Conservation (phyloP, 2,113 vertebrate genomes). For the Leucopternis melanops region DNA sequence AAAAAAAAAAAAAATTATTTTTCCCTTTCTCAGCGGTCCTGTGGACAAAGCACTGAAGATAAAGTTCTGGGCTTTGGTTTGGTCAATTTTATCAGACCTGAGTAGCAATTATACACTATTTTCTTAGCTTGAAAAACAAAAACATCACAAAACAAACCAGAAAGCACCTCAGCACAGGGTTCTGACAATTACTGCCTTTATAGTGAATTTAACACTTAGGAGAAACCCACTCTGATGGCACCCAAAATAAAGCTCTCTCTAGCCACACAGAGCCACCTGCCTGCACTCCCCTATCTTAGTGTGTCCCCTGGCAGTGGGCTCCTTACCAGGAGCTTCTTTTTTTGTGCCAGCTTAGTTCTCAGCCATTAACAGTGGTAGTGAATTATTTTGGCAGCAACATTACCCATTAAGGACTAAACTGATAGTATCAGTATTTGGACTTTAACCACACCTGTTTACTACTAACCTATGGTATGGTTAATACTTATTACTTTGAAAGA, state of each 20-base stretch:
- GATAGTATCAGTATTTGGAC: background rate
- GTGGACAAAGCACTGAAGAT: background rate
- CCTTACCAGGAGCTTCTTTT: background rate
- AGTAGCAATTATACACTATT: background rate
- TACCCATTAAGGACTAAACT: background rate
- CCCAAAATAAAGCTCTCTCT: background rate
- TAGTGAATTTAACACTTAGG: background rate
- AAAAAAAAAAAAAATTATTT: background rate
- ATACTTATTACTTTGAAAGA: slow-evolving; percentile 31
- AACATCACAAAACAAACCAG: background rate
- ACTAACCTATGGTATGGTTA: background rate
- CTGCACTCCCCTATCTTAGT: background rate
- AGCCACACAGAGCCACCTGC: background rate
- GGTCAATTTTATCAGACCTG: background rate
- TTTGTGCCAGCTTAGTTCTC: background rate
- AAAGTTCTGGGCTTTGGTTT: background rate
- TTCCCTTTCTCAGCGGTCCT: background rate
- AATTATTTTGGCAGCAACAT: background rate
- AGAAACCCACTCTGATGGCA: background rate
- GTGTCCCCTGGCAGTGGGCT: background rate
- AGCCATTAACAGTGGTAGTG: background rate
- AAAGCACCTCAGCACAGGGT: background rate
- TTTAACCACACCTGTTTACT: slow-evolving; percentile 1
- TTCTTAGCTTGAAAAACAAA: background rate
- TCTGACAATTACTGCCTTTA: background rate